Percentiles rank a stretch among this genome's conserved stretches.
These are phyloP conservation scores for Xiphophorus couchianus DNA, from an alignment of 2,113 vertebrate species.

Conservation along the genomic window DNA sequence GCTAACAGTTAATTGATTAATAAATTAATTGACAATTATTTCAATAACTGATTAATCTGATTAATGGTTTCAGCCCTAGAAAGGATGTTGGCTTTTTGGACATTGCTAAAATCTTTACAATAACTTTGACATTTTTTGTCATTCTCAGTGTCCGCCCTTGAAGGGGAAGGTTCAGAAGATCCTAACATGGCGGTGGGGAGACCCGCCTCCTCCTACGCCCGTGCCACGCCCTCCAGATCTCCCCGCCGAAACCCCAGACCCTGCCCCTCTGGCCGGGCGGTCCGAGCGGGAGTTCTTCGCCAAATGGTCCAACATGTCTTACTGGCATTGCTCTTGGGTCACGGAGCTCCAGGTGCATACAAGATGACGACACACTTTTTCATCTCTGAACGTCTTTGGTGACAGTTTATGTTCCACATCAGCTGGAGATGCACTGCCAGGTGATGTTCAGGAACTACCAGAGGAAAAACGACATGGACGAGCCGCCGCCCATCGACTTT, in stretches of 20 bases:
- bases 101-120: background rate
- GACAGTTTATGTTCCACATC: fast-evolving
- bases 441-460: conserved; percentile 99
- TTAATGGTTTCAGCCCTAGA: no score
- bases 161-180: conserved; percentile 99
- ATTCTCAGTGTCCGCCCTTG: conserved; percentile 87
- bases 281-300: conserved; percentile 96
- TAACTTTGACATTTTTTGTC: background rate
- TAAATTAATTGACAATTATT: no score
- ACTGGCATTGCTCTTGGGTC: conserved; percentile 99
- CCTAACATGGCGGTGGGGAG: conserved; percentile 96
- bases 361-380: fast-evolving
- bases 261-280: conserved; percentile 89
- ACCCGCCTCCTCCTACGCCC: conserved; percentile 88
- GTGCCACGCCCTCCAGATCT: conserved; percentile 90
- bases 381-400: background rate
- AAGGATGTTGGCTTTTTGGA: background rate
- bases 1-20: no score
- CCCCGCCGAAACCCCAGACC: conserved; percentile 85
- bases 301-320: conserved; percentile 97
- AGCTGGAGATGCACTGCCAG: conserved; percentile 97
- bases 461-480: conserved; percentile 99
- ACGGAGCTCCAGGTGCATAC: conserved; percentile 90
- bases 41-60: no score
- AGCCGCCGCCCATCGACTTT: conserved; percentile 90